Evolutionary conservation across 2,797 vertebrate genomes (phyloP).

Genomic region (Valencia hispanica): DNA sequence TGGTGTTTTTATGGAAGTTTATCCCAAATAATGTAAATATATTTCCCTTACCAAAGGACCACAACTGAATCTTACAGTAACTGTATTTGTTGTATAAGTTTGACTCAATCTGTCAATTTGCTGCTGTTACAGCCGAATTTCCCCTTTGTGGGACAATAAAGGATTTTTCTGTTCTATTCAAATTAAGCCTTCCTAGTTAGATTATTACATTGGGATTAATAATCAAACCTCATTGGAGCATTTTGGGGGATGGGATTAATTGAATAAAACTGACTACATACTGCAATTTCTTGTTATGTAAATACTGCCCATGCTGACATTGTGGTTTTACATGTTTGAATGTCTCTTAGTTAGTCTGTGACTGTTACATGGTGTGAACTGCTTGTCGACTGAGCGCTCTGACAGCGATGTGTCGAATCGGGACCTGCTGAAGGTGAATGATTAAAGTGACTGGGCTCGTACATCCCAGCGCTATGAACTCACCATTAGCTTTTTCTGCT

Average conservation of each 20-base stretch:
- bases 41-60: not conserved
- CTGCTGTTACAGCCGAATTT: too few species aligned
- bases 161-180: too few species aligned
- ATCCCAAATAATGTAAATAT: not conserved
- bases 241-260: not conserved
- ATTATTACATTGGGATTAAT: not conserved
- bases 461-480: constrained; percentile 41
- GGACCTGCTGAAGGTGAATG: not conserved
- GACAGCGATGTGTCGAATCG: not conserved
- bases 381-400: not conserved
- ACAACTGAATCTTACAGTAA: not conserved
- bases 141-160: too few species aligned
- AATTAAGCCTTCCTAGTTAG: not conserved
- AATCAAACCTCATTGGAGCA: not conserved
- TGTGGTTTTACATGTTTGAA: not conserved
- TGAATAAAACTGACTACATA: not conserved
- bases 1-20: not conserved
- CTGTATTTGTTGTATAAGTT: too few species aligned
- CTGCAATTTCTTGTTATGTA: not conserved
- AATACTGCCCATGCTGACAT: not conserved
- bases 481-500: constrained; percentile 99
- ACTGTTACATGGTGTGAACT: not conserved
- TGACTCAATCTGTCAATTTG: too few species aligned
- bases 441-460: not conserved
- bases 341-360: not conserved